Evolutionary conservation across 2,797 vertebrate species (phyloP).

Genomic region (Phalanger gymnotis): DNA sequence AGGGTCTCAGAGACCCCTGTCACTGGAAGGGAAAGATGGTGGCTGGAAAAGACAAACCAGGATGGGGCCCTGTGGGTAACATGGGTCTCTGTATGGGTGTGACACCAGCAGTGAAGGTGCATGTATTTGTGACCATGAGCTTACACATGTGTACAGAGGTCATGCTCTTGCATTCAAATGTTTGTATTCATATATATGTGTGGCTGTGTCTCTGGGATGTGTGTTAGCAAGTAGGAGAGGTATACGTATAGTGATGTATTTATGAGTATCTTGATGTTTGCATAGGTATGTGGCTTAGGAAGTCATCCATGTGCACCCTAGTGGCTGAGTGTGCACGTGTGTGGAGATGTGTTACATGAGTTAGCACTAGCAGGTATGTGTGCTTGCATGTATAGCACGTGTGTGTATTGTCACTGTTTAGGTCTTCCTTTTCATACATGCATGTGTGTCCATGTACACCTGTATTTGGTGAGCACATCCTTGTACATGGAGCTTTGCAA

Average conservation of each 20-base stretch:
- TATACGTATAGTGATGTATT: not conserved
- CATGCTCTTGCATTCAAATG: not conserved
- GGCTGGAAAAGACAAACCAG: not conserved
- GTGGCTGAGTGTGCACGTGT: not conserved
- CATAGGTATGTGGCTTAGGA: not conserved
- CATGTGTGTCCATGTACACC: not conserved
- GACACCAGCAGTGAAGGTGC: not conserved
- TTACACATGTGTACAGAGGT: not conserved
- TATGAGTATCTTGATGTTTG: not conserved
- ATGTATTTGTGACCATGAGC: not conserved
- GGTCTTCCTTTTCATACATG: not conserved
- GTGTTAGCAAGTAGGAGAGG: not conserved
- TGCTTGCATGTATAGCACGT: not conserved
- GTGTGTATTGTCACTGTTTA: not conserved
- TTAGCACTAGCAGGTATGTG: not conserved
- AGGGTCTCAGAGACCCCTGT: slow-evolving; percentile 28
- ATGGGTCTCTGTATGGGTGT: not conserved
- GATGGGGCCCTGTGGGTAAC: not conserved
- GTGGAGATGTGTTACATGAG: not conserved
- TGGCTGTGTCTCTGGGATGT: not conserved
- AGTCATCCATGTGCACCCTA: not conserved
- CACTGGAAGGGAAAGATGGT: slow-evolving; percentile 4
- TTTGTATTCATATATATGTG: not conserved
- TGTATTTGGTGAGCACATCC: not conserved
- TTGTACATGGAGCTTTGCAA: not conserved